Evolutionary conservation across 2,113 vertebrate genomes (phyloP).

Genomic region (Heptranchias perlo): DNA sequence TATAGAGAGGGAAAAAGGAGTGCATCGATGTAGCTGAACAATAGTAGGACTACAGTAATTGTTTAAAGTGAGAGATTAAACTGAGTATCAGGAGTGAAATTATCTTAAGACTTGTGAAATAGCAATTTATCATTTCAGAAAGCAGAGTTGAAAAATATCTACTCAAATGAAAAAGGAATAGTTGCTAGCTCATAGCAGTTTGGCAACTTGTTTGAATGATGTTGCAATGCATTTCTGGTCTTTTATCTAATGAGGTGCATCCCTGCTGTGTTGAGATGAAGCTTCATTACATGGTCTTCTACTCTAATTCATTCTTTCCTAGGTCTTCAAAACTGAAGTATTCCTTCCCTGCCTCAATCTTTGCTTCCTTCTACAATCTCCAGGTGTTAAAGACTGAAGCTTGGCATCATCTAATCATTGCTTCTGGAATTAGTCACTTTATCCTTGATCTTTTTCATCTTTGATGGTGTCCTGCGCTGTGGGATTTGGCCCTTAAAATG

Average conservation of each 20-base stretch:
- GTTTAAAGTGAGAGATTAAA: background rate
- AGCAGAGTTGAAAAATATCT: background rate
- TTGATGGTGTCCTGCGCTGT: too few relatives aligned
- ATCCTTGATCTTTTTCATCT: background rate
- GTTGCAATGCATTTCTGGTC: background rate
- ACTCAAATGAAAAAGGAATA: background rate
- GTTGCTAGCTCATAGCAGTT: background rate
- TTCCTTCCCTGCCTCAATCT: background rate
- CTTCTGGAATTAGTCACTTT: slow-evolving; percentile 1
- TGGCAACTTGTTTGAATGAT: background rate
- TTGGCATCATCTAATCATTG: background rate
- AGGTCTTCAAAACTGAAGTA: background rate
- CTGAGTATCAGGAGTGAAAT: background rate
- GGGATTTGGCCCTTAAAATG: background rate
- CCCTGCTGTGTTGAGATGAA: background rate
- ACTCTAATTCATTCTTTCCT: background rate
- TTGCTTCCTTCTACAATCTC: background rate
- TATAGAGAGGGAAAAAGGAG: background rate
- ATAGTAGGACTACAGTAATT: background rate
- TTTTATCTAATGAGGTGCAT: background rate
- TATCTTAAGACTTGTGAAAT: background rate
- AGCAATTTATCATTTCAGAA: background rate
- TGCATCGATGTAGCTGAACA: background rate
- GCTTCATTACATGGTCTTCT: background rate
- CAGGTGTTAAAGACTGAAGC: background rate